Conservation (phyloP, 2,113 vertebrate genomes). For the Syngnathus floridae region DNA sequence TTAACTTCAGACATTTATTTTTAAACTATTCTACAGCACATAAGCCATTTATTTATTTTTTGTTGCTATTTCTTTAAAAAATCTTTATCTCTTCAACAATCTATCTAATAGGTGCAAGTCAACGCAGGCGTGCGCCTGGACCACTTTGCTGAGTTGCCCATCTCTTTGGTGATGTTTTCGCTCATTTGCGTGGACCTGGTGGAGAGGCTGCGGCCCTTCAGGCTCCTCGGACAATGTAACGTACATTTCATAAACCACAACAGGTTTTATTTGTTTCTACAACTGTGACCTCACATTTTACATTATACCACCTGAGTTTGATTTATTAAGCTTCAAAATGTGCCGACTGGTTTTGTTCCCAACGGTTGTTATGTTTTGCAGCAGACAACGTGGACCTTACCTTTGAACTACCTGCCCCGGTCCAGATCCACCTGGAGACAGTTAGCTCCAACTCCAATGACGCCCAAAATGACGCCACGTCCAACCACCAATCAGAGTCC, state of each 20-base stretch:
- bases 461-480: conserved; percentile 10
- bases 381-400: conserved; percentile 45
- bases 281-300: no score
- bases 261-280: neutral
- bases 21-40: neutral
- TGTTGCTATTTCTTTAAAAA: neutral
- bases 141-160: conserved; percentile 67
- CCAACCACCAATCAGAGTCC: conserved; percentile 16
- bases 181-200: conserved; percentile 73
- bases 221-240: conserved; percentile 65
- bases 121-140: conserved; percentile 33
- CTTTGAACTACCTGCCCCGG: conserved; percentile 40
- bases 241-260: neutral
- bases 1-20: conserved; percentile 47
- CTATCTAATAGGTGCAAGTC: conserved; percentile 58
- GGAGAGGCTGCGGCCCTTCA: conserved; percentile 71
- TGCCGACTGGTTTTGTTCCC: neutral
- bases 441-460: conserved; percentile 57
- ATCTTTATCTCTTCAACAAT: neutral
- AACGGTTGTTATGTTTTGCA: conserved; percentile 28
- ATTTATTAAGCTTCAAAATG: neutral
- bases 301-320: neutral
- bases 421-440: conserved; percentile 62
- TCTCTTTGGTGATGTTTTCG: conserved; percentile 73
- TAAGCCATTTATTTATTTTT: neutral